Base-by-base conservation (phyloP, 1,140 invertebrate genomes). In the Tenebrio molitor region DNA sequence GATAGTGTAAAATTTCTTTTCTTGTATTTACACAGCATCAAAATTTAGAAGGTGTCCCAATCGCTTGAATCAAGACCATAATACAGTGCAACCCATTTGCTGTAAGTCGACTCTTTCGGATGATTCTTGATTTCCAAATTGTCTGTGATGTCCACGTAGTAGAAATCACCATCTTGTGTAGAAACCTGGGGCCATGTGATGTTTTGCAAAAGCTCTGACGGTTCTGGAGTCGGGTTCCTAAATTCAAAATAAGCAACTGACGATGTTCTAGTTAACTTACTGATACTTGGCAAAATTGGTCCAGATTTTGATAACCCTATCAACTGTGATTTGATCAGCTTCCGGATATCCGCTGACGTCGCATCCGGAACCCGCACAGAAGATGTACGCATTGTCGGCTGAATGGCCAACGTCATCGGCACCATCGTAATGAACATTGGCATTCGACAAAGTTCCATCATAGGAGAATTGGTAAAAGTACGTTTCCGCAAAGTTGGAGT, bases 381-480 rank as follows among this genome's bases (percentile, higher is more conserved):
- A 74, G 1, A 74, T 15, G 19, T 72, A 72, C 14, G 44, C 19
- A 6, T 33, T 16, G 25, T 74, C 69, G 1, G 71, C 73, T 3
- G n/a, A 21, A 39, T 75, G 73, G 12, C 64, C 42, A 14, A 75
- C 50, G 50, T 16, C 46, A 34, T 72, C 70, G 16, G 73, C 64
- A 25, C 71, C 70, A 16, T 50, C 21, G 8, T 72, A 50, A 19
- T 34, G 46, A 7, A 71, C 23, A 29, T 64, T 33, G 17, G 25
- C 34, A 29, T 42, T n/a, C 0, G 46, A 46, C 12, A 69, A 14
- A 33, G 19, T 41, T 3, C 69, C 68, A 29, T 74, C 34, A 39
- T 73, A 69, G 8, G 72, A 73, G 19, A 73, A 73, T 15, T 62
- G 44, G 25, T 73, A 73, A 34, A 73, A 73, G 25, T 63, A 73